Conservation (phyloP, 2,113 vertebrate genomes). For the Cololabis saira region DNA sequence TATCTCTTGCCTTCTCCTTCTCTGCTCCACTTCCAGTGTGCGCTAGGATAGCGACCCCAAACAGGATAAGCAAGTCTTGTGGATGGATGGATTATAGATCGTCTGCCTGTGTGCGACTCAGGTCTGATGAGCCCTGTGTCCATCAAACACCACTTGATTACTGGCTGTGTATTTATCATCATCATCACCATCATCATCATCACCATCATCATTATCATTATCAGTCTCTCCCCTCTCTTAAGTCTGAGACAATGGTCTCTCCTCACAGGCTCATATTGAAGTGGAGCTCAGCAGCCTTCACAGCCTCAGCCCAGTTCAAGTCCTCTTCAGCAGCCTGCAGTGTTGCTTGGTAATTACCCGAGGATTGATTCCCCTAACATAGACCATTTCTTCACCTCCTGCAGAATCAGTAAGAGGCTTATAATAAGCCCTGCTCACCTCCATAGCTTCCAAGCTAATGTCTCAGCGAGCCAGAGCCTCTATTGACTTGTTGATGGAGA, state of each 20-base stretch:
- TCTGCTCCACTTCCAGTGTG: slow-evolving; percentile 27
- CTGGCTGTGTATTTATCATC: slow-evolving; percentile 72
- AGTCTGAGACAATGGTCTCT: slow-evolving; percentile 73
- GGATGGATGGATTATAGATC: slow-evolving; percentile 57
- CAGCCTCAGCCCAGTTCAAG: slow-evolving; percentile 40
- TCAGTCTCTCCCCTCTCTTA: slow-evolving; percentile 76
- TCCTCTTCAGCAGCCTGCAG: slow-evolving; percentile 55
- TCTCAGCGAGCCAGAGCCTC: slow-evolving; percentile 58
- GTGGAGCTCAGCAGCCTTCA: slow-evolving; percentile 47
- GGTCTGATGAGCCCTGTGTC: slow-evolving; percentile 64
- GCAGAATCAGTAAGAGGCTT: slow-evolving; percentile 80
- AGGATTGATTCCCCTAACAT: slow-evolving; percentile 77
- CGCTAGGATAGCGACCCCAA: slow-evolving; percentile 44
- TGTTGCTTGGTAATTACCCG: slow-evolving; percentile 71
- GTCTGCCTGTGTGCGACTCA: slow-evolving; percentile 16
- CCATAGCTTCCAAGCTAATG: slow-evolving; percentile 70
- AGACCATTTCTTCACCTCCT: slow-evolving; percentile 78
- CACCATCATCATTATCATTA: slow-evolving; percentile 61
- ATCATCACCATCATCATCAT: slow-evolving; percentile 55
- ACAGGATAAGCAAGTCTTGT: slow-evolving; percentile 23
- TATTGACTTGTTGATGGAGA: slow-evolving; percentile 82
- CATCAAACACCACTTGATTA: slow-evolving; percentile 75
- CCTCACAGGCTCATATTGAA: slow-evolving; percentile 71
- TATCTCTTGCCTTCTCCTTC: slow-evolving; percentile 8
- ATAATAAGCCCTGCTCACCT: slow-evolving; percentile 79